A percentile compares a stretch with the other conserved stretches of the same genome.
phyloP scores from a whole-genome alignment of 2,113 vertebrate genomes.

The Otis tarda region DNA sequence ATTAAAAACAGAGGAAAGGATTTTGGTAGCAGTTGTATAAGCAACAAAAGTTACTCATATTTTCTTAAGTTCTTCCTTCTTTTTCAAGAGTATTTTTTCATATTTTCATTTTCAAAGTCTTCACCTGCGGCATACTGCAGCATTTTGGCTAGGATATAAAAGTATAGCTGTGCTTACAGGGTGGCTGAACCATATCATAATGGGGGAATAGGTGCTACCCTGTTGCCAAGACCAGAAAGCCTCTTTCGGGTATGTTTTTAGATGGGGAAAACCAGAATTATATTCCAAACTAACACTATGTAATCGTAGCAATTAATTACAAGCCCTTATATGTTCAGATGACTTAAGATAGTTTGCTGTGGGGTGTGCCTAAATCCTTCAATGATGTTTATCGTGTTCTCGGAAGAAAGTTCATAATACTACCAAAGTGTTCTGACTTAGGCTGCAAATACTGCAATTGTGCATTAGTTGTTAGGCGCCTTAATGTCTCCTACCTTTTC shows the following conservation, averaged over 20 bases:
- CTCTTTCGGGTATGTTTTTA: not conserved
- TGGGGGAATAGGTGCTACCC: accelerated
- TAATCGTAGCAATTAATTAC: not conserved
- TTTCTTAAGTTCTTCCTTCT: not conserved
- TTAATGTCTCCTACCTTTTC: not conserved
- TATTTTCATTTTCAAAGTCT: not conserved
- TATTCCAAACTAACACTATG: not conserved
- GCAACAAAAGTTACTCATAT: not conserved
- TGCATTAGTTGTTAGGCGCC: not conserved
- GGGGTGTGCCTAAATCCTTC: not conserved
- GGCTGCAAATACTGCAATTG: not conserved
- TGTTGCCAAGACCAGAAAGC: not conserved
- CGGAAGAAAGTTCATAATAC: not conserved
- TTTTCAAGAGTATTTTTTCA: not conserved
- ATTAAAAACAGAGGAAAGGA: not conserved
- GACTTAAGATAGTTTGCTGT: not conserved
- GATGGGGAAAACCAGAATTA: not conserved
- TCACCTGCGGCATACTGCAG: not conserved
- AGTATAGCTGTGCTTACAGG: not conserved
- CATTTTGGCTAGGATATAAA: not conserved
- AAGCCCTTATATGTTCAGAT: not conserved
- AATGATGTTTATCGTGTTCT: not conserved
- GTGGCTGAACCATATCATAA: accelerated
- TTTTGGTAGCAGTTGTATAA: not conserved
- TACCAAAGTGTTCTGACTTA: not conserved